A percentile compares a stretch with the other conserved stretches of the same genome.
Evolutionary conservation across 2,113 vertebrate species (phyloP).

Genomic region (Nerophis ophidion): DNA sequence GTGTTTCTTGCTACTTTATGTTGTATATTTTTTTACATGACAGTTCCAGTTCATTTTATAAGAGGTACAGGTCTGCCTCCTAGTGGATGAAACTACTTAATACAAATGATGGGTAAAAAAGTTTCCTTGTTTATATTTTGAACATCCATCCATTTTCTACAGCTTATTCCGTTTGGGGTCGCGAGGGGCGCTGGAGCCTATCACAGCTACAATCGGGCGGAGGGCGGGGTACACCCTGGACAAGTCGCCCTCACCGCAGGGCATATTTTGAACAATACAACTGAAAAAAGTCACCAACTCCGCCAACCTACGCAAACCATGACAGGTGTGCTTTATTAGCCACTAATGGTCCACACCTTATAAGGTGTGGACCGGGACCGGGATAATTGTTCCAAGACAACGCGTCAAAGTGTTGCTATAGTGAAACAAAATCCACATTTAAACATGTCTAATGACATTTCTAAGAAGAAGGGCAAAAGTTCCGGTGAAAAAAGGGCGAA

Average conservation of each 20-base stretch:
- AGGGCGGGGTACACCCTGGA: no score
- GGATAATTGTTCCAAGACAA: constrained; percentile 3
- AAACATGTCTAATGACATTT: constrained; percentile 62
- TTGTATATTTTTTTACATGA: no score
- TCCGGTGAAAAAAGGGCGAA: constrained; percentile 61
- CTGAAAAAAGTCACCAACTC: background rate
- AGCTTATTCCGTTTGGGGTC: no score
- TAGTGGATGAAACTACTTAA: constrained; percentile 13
- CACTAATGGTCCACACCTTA: constrained; percentile 26
- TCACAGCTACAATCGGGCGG: no score
- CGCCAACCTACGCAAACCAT: background rate
- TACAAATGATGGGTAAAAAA: constrained; percentile 7
- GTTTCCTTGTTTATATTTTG: background rate
- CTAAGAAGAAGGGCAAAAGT: constrained; percentile 68
- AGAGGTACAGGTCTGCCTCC: constrained; percentile 38
- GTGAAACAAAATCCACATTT: background rate
- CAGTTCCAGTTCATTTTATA: background rate
- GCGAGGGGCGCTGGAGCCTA: no score
- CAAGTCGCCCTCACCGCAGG: no score
- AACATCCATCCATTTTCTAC: no score
- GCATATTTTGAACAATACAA: background rate
- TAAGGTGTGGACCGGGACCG: background rate
- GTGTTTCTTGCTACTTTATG: no score
- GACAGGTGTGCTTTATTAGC: constrained; percentile 43
- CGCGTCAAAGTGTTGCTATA: background rate